phyloP scores from a whole-genome alignment of 1,140 invertebrate species.

The Octopus bimaculoides region DNA sequence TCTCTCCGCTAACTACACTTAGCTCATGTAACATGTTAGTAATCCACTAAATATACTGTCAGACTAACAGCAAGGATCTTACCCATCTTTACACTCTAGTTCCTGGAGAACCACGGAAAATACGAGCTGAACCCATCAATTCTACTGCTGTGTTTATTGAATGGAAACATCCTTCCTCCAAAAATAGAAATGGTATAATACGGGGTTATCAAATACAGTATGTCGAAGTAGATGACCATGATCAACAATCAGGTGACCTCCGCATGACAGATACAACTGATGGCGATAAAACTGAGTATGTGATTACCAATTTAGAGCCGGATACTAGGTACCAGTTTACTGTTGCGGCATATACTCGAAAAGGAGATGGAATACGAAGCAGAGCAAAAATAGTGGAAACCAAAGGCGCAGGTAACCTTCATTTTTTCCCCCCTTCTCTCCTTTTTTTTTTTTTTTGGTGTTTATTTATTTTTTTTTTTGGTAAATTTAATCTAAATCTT shows the following conservation, averaged over 20 bases:
- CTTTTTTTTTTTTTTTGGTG: constrained; percentile 7
- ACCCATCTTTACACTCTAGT: constrained; percentile 65
- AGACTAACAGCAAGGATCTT: neutral
- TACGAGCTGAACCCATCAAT: constrained; percentile 81
- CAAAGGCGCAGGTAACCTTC: constrained; percentile 71
- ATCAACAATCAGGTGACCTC: constrained; percentile 32
- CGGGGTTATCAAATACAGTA: constrained; percentile 95
- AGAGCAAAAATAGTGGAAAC: constrained; percentile 77
- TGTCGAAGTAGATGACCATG: constrained; percentile 48
- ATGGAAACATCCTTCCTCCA: constrained; percentile 86
- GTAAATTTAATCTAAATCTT: neutral
- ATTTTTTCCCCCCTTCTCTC: no score
- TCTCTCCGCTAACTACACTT: no score
- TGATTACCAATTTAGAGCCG: constrained; percentile 84
- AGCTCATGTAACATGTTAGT: no score
- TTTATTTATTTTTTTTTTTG: constrained; percentile 37
- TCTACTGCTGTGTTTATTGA: constrained; percentile 88
- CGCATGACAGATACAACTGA: constrained; percentile 37
- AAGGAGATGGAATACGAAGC: constrained; percentile 90
- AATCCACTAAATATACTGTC: no score
- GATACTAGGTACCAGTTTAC: constrained; percentile 82
- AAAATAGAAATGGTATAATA: constrained; percentile 94
- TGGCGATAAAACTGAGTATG: constrained; percentile 73
- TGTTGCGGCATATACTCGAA: constrained; percentile 88
- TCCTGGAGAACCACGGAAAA: constrained; percentile 90